A percentile compares a stretch with the other conserved stretches of the same genome.
Conservation (phyloP, 1,140 invertebrate genomes). For the Sogatella furcifera region DNA sequence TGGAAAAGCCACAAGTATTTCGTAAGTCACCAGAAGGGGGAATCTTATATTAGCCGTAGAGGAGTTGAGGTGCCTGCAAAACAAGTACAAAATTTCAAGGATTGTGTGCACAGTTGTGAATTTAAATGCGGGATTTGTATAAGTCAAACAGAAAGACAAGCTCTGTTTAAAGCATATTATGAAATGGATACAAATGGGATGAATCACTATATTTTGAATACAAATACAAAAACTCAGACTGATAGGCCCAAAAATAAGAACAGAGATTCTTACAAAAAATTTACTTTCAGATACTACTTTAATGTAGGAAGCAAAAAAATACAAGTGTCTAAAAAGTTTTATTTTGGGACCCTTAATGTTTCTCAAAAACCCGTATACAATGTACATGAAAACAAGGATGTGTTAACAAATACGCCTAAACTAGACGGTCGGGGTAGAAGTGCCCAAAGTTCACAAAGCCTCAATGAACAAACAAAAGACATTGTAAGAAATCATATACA, state of each 20-base stretch:
- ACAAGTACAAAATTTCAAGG: too few species aligned
- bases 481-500: conserved; percentile 11
- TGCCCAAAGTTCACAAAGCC: not conserved
- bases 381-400: conserved; percentile 9
- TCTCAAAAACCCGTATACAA: conserved; percentile 11
- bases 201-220: conserved; percentile 3
- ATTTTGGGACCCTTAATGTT: conserved; percentile 3
- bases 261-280: conserved; percentile 8
- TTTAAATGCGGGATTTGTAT: too few species aligned
- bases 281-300: conserved; percentile 6
- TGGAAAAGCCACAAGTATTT: too few species aligned
- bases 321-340: conserved; percentile 13
- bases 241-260: conserved; percentile 7
- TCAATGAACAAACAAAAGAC: not conserved
- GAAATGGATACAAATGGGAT: too few species aligned
- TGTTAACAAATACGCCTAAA: conserved; percentile 6
- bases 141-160: too few species aligned
- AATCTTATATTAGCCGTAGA: too few species aligned
- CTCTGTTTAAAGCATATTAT: too few species aligned
- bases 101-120: too few species aligned
- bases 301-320: conserved; percentile 3
- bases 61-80: too few species aligned
- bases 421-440: conserved; percentile 8
- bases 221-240: conserved; percentile 1
- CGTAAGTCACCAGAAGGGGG: too few species aligned